Evolutionary conservation across 2,797 vertebrate species (phyloP).

Genomic region (Gymnocypris eckloni): DNA sequence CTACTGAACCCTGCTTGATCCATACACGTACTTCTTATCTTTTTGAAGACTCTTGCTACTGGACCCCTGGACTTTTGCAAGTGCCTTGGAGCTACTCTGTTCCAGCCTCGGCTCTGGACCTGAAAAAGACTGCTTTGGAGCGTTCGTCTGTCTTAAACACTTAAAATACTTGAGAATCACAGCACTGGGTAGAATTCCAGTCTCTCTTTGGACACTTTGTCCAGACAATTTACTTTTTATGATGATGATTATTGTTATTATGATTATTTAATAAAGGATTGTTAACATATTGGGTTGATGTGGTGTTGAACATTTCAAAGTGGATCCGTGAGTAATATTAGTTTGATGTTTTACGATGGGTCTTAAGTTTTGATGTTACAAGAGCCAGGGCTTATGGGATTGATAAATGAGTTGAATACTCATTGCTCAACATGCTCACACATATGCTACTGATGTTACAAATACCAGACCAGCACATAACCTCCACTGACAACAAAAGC

Average conservation of each 20-base stretch:
- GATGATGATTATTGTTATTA: slow-evolving; percentile 84
- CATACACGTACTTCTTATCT: slow-evolving; percentile 50
- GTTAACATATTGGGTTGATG: slow-evolving; percentile 73
- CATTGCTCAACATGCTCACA: slow-evolving; percentile 26
- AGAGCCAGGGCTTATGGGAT: slow-evolving; percentile 8
- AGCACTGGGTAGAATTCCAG: slow-evolving; percentile 79
- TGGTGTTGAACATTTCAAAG: slow-evolving; percentile 2
- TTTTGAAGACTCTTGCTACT: slow-evolving; percentile 71
- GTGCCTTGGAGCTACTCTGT: slow-evolving; percentile 92
- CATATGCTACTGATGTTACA: slow-evolving; percentile 16
- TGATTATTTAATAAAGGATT: slow-evolving; percentile 97
- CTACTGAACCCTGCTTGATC: not conserved
- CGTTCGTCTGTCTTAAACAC: slow-evolving; percentile 75
- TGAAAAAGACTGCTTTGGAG: slow-evolving; percentile 70
- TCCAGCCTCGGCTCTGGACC: slow-evolving; percentile 86
- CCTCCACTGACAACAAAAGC: slow-evolving; percentile 44
- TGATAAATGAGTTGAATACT: slow-evolving; percentile 19
- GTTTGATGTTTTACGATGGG: slow-evolving; percentile 20
- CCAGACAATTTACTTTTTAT: slow-evolving; percentile 85
- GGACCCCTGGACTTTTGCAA: slow-evolving; percentile 85
- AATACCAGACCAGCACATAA: slow-evolving; percentile 30
- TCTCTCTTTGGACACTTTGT: slow-evolving; percentile 85
- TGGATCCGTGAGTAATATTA: not conserved
- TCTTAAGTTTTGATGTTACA: slow-evolving; percentile 5
- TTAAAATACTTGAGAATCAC: slow-evolving; percentile 62